These are phyloP conservation scores for Polydrusus cervinus DNA, from an alignment of 2,888 invertebrate genomes.

Conservation along the genomic window DNA sequence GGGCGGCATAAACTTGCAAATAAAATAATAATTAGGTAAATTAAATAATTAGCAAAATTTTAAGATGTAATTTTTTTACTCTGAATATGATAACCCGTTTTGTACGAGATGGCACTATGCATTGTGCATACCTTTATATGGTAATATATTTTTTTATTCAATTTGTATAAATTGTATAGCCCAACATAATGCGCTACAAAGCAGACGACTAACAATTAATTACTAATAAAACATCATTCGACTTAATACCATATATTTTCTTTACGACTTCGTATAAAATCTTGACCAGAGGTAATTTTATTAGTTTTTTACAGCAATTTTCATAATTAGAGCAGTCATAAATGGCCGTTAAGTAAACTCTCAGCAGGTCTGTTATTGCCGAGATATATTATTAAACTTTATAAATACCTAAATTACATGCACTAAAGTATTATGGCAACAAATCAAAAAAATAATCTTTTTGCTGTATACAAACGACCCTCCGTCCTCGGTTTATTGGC, in stretches of 20 bases:
- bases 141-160: too few relatives aligned
- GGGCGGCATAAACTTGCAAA: too few relatives aligned
- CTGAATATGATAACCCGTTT: too few relatives aligned
- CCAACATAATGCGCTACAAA: not conserved
- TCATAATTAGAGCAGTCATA: conserved; percentile 3
- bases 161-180: not conserved
- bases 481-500: too few relatives aligned
- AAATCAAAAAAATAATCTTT: too few relatives aligned
- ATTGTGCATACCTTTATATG: too few relatives aligned
- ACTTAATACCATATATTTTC: conserved; percentile 2
- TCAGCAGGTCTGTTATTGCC: not conserved
- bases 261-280: not conserved
- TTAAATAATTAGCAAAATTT: too few relatives aligned
- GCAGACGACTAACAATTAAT: not conserved
- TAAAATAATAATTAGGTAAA: too few relatives aligned
- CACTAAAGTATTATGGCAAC: too few relatives aligned
- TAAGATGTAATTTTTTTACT: too few relatives aligned
- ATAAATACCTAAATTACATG: not conserved
- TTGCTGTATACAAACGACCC: too few relatives aligned
- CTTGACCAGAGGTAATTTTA: not conserved
- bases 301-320: not conserved
- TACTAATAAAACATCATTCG: not conserved
- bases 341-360: not conserved
- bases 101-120: too few relatives aligned
- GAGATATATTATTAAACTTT: not conserved